Conservation (phyloP, 2,888 invertebrate genomes). For the Melinopterus prodromus region DNA sequence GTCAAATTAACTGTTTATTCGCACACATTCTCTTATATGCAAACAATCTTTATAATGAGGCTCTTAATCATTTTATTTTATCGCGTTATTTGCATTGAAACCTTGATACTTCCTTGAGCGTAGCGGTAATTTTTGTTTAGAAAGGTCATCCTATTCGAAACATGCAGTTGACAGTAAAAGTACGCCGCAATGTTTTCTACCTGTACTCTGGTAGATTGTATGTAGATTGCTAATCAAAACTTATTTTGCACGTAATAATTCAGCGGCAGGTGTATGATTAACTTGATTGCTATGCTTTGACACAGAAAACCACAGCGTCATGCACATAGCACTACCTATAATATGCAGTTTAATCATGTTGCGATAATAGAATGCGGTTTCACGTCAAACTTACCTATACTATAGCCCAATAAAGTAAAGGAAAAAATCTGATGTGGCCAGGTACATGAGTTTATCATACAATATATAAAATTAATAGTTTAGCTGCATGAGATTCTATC, state of each 20-base stretch:
- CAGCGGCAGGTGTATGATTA: neutral
- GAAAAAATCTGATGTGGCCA: no score
- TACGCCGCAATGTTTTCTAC: neutral
- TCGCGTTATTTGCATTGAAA: neutral
- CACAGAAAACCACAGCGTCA: no score
- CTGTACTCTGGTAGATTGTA: neutral
- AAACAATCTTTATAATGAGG: neutral
- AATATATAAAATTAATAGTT: no score
- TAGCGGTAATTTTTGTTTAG: neutral
- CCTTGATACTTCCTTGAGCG: conserved; percentile 4
- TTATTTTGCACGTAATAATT: neutral
- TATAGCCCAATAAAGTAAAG: no score
- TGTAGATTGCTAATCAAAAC: neutral
- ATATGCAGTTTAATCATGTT: no score
- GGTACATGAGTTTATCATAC: no score
- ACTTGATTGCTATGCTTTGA: no score
- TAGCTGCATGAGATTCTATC: no score
- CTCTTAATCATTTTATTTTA: neutral
- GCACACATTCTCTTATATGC: neutral
- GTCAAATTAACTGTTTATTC: neutral
- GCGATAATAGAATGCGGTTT: no score
- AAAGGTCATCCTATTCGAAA: neutral
- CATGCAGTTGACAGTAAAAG: conserved; percentile 4
- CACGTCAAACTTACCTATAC: no score
- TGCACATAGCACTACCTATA: no score